Base-by-base conservation (phyloP, 35 echinoderm and acorn worm genomes). In the Patiria miniata region DNA sequence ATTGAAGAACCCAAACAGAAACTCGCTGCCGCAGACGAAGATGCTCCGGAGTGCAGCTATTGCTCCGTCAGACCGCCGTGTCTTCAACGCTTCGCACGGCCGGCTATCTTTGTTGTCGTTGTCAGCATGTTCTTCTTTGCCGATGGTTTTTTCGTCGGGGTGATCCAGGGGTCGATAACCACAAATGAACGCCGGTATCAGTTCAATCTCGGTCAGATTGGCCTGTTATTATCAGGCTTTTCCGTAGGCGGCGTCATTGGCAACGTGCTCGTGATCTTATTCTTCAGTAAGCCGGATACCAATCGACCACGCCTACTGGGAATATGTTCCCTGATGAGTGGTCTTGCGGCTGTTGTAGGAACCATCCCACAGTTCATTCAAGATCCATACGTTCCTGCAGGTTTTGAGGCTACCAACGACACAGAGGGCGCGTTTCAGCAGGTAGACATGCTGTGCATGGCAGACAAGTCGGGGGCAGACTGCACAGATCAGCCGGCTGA, bases 91-190 rank as follows among this genome's bases (percentile, higher is more conserved):
- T 68, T 68, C 22, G 60, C 60, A 16, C 60, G 60, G 60, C 60
- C 60, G 8, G 19, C 8, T 0, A 32, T 68, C 60, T 68, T 68
- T n/a, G 5, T 68, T 8, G 21, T 28, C n/a, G 60, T 68, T 28
- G 60, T n/a, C 8, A 28, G n/a, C 8, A n/a, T 68, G 60, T 68
- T 68, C 60, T 68, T 68, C 60, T 68, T 68, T 32, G 60, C 60
- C 60, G 60, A 68, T 1, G n/a, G 60, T 28, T 68, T 68, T n/a
- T 0, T 23, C 8, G 60, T 68, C 60, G 60, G 60, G 1, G 60
- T 2, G n/a, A 22, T 68, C 60, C 60, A 68, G 60, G 60, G 60
- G 8, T 19, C 60, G n/a, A 7, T 68, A 1, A 68, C 60, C n/a
- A 19, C 60, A 12, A 16, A 19, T 28, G 60, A 68, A 32, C 60